Conservation (phyloP, 2,888 invertebrate genomes). For the Parnassius glacialis region DNA sequence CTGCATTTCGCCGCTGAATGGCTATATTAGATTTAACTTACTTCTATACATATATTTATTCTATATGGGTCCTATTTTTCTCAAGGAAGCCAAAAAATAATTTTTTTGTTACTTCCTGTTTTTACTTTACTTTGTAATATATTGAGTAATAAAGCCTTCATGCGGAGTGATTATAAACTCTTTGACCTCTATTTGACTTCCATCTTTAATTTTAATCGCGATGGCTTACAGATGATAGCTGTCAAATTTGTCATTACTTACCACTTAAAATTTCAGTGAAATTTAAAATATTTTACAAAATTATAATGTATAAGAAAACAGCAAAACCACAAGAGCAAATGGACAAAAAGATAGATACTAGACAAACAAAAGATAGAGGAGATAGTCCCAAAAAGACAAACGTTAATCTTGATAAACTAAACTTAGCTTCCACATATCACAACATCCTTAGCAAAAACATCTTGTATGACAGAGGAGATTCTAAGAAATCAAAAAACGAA, state of each 20-base stretch:
- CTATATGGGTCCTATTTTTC: no score
- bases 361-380: conserved; percentile 6
- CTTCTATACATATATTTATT: no score
- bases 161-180: not conserved
- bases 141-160: conserved; percentile 3
- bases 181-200: not conserved
- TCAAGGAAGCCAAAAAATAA: no score
- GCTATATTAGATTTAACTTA: no score
- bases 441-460: not conserved
- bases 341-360: conserved; percentile 11
- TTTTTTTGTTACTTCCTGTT: no score
- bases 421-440: not conserved
- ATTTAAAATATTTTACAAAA: conserved; percentile 7
- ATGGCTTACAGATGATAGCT: not conserved
- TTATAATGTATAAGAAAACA: conserved; percentile 13
- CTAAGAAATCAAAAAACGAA: conserved; percentile 3
- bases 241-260: conserved; percentile 7
- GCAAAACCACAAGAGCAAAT: conserved; percentile 14
- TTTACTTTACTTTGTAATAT: no score
- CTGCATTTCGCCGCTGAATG: no score
- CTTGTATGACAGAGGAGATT: conserved; percentile 19
- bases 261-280: conserved; percentile 18
- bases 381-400: conserved; percentile 7
- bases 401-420: not conserved
- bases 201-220: not conserved